These are phyloP conservation scores for Zosterops pallidus DNA, from an alignment of 2,113 vertebrate species.

Conservation along the genomic window DNA sequence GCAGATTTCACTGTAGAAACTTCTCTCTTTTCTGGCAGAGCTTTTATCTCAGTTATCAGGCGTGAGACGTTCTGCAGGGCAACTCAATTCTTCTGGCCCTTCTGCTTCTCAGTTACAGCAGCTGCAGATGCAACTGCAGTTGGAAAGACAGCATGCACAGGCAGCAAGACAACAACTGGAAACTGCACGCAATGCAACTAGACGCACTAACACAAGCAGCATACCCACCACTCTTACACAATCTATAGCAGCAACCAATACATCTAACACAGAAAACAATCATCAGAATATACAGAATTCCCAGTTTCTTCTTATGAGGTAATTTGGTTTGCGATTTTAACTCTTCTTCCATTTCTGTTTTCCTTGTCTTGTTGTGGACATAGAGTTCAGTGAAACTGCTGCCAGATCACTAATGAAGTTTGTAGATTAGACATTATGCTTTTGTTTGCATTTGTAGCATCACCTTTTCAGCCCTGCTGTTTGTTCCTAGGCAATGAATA, in stretches of 20 bases:
- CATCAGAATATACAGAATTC: constrained; percentile 86
- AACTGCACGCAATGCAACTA: constrained; percentile 89
- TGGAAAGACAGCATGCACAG: constrained; percentile 96
- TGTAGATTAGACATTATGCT: background rate
- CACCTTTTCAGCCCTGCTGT: background rate
- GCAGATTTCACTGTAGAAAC: constrained; percentile 20
- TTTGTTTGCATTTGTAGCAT: background rate
- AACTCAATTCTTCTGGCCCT: constrained; percentile 94
- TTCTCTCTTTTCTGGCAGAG: constrained; percentile 78
- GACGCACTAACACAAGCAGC: constrained; percentile 90
- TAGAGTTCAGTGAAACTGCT: constrained; percentile 13
- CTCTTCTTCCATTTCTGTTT: background rate
- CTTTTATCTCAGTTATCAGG: constrained; percentile 96
- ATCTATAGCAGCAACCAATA: constrained; percentile 83
- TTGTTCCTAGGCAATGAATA: constrained; percentile 8
- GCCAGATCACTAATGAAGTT: background rate
- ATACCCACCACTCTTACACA: constrained; percentile 86
- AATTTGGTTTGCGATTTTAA: constrained; percentile 21
- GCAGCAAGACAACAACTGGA: constrained; percentile 95
- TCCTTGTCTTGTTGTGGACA: background rate
- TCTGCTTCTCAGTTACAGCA: constrained; percentile 98
- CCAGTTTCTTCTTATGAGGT: constrained; percentile 96
- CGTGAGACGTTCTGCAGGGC: constrained; percentile 92
- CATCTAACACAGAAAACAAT: constrained; percentile 85
- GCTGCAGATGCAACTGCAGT: constrained; percentile 98